These are phyloP conservation scores for Paramormyrops hopkinsi DNA, from an alignment of 2,797 vertebrate species.

Conservation along the genomic window DNA sequence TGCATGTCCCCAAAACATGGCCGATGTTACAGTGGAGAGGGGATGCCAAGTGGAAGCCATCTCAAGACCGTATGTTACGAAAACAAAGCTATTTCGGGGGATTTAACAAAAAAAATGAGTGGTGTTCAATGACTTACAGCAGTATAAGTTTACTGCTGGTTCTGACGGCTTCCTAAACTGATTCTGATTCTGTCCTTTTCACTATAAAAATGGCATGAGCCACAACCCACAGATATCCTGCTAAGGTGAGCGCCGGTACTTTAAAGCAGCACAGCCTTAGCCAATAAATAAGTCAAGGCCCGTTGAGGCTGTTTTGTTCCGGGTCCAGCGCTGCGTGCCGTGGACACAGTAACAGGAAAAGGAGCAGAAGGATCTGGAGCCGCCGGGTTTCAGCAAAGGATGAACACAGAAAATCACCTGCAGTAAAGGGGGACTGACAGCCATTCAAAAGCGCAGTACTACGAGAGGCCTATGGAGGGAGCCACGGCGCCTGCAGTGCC, in stretches of 20 bases:
- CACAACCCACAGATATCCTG: not conserved
- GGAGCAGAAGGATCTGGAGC: not conserved
- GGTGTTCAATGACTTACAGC: not conserved
- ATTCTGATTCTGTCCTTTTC: not conserved
- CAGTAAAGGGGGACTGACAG: not conserved
- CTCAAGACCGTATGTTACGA: not conserved
- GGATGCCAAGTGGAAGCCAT: not conserved
- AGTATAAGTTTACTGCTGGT: not conserved
- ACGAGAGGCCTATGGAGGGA: not conserved
- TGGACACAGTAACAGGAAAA: not conserved
- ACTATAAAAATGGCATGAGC: not conserved
- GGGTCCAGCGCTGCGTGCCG: not conserved
- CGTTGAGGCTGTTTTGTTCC: not conserved
- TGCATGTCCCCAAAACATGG: not conserved
- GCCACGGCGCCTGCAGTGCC: not conserved
- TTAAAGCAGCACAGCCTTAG: not conserved
- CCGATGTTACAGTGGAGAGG: not conserved
- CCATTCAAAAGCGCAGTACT: not conserved
- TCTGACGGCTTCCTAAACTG: not conserved
- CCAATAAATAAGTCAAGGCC: not conserved
- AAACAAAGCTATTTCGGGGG: not conserved
- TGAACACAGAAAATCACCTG: not conserved
- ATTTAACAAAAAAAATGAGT: not conserved
- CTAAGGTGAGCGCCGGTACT: not conserved
- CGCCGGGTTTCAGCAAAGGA: not conserved